Percentiles rank a stretch among this genome's conserved stretches.
Evolutionary conservation across 2,888 invertebrate species (phyloP).

Genomic region (Atrina japonica): DNA sequence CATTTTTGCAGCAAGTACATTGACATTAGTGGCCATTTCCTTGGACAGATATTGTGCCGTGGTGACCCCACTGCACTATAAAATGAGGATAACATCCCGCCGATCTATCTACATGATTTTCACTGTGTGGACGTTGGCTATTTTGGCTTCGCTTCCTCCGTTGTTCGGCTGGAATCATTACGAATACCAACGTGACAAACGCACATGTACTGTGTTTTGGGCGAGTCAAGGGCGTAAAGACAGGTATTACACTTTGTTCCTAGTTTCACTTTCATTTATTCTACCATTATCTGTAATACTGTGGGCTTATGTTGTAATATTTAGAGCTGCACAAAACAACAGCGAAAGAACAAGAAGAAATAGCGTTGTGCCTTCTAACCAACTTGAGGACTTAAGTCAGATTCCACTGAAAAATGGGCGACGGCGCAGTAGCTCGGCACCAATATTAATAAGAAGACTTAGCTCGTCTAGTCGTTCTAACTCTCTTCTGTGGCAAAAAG

Average conservation of each 20-base stretch:
- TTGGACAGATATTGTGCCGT: constrained; percentile 87
- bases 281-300: constrained; percentile 84
- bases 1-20: constrained; percentile 83
- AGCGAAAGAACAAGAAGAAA: constrained; percentile 84
- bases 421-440: constrained; percentile 67
- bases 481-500: constrained; percentile 87
- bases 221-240: constrained; percentile 63
- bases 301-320: constrained; percentile 85
- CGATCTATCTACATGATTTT: constrained; percentile 81
- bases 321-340: constrained; percentile 88
- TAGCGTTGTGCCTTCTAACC: constrained; percentile 80
- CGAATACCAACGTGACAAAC: constrained; percentile 70
- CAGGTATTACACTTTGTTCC: constrained; percentile 78
- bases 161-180: constrained; percentile 75
- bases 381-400: constrained; percentile 51
- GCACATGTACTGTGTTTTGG: constrained; percentile 74
- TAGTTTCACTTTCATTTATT: constrained; percentile 81
- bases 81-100: constrained; percentile 82
- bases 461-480: constrained; percentile 88
- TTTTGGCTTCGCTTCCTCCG: constrained; percentile 80
- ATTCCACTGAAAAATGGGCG: constrained; percentile 57
- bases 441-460: constrained; percentile 83
- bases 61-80: constrained; percentile 85
- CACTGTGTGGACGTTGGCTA: constrained; percentile 80
- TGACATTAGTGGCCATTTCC: constrained; percentile 85